Conservation (phyloP, 2,888 invertebrate species). For the Zaprionus bogoriensis region DNA sequence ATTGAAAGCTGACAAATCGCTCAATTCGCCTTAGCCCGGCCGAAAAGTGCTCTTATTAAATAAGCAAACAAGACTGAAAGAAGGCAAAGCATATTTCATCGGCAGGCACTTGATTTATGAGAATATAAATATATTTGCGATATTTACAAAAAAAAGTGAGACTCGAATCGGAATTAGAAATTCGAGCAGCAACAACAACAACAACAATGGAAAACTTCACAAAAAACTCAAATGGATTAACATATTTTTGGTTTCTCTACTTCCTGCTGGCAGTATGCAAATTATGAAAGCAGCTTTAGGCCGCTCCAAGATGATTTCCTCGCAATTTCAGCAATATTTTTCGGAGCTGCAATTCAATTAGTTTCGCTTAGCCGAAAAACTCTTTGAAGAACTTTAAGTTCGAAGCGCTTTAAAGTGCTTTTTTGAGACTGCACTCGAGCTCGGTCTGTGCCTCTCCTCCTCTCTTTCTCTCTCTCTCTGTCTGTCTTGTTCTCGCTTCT, state of each 20-base stretch:
- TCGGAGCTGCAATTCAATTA: too few relatives aligned
- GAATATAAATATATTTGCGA: too few relatives aligned
- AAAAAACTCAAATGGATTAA: neutral
- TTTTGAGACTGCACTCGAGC: constrained; percentile 40
- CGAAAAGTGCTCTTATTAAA: neutral
- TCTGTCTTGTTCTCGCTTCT: constrained; percentile 15
- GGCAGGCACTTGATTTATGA: neutral
- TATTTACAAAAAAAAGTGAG: neutral
- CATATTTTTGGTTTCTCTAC: neutral
- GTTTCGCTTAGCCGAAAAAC: too few relatives aligned
- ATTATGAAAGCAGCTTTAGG: constrained; percentile 10
- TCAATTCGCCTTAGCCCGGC: too few relatives aligned
- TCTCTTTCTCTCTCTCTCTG: constrained; percentile 3
- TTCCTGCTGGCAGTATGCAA: constrained; percentile 8
- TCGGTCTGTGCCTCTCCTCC: too few relatives aligned
- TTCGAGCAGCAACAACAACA: neutral
- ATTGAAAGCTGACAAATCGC: neutral
- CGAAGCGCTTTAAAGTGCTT: neutral
- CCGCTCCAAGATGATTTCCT: neutral
- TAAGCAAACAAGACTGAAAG: neutral
- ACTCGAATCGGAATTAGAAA: neutral
- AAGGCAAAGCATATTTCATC: neutral
- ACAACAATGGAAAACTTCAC: neutral
- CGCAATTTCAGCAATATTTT: neutral
- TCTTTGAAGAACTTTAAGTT: neutral